A percentile compares a stretch with the other conserved stretches of the same genome.
These are phyloP conservation scores for Asobara japonica DNA, from an alignment of 1,140 invertebrate species.

Conservation along the genomic window DNA sequence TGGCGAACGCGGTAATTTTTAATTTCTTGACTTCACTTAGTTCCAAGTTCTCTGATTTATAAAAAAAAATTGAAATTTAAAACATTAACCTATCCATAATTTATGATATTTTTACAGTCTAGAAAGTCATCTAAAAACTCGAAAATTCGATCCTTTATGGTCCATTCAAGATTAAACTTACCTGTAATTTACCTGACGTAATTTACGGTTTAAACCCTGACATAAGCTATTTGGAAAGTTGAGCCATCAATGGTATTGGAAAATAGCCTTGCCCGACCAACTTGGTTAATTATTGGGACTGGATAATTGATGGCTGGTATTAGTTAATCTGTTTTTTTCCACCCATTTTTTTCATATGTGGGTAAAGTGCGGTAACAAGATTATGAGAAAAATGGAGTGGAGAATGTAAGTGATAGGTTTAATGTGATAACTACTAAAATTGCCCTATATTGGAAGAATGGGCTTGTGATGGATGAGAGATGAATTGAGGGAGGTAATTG, in stretches of 20 bases:
- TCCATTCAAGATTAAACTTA: too few species aligned
- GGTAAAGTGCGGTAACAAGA: not conserved
- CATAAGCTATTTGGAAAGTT: not conserved
- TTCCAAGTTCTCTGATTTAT: too few species aligned
- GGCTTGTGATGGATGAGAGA: not conserved
- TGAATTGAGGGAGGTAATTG: not conserved
- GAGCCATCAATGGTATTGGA: not conserved
- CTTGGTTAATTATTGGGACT: not conserved
- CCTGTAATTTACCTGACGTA: too few species aligned
- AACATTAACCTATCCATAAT: too few species aligned
- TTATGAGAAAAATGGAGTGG: not conserved
- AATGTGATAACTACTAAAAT: not conserved
- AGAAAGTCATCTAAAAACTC: too few species aligned
- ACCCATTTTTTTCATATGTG: not conserved
- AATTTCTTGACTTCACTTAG: too few species aligned
- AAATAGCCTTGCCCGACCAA: not conserved
- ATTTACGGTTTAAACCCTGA: too few species aligned
- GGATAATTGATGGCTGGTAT: not conserved
- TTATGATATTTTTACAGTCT: too few species aligned
- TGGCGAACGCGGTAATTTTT: too few species aligned
- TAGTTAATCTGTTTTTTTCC: not conserved
- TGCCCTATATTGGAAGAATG: not conserved
- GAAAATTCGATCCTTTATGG: too few species aligned
- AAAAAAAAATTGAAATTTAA: too few species aligned
- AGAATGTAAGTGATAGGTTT: conserved; percentile 2